Percentiles rank a stretch among this genome's conserved stretches.
These are phyloP conservation scores for Diplazon laetatorius DNA, from an alignment of 2,888 invertebrate species.

Conservation along the genomic window DNA sequence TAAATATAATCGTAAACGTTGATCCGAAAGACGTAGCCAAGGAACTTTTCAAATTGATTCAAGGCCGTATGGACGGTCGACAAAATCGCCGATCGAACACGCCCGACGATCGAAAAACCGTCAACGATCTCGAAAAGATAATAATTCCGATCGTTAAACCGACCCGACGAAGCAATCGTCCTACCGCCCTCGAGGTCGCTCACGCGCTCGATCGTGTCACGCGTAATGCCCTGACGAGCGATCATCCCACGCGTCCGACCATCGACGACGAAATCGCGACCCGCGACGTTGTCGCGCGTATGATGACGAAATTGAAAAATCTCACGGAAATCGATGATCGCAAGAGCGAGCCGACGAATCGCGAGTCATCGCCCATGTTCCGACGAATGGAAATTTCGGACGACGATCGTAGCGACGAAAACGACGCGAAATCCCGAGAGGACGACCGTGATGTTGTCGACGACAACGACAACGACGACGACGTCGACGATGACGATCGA, in stretches of 20 bases:
- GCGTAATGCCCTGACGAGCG: conserved; percentile 55
- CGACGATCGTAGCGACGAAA: background rate
- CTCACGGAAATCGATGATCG: conserved; percentile 24
- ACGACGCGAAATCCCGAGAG: background rate
- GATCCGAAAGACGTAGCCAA: conserved; percentile 69
- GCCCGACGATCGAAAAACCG: conserved; percentile 1
- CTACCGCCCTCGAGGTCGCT: conserved; percentile 60
- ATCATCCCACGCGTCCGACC: conserved; percentile 7
- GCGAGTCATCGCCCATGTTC: background rate
- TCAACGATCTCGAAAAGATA: conserved; percentile 62
- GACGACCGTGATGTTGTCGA: conserved; percentile 17
- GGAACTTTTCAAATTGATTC: conserved; percentile 69
- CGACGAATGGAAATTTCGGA: conserved; percentile 9
- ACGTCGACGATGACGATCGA: conserved; percentile 33
- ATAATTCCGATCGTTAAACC: conserved; percentile 65
- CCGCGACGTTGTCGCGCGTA: conserved; percentile 64
- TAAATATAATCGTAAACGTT: conserved; percentile 70
- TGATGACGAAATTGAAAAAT: conserved; percentile 62
- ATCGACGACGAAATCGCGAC: conserved; percentile 66
- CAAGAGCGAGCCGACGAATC: background rate
- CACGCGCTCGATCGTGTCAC: conserved; percentile 65
- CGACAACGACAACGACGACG: background rate
- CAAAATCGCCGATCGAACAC: conserved; percentile 8
- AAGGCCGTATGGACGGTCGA: conserved; percentile 58
- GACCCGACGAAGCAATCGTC: conserved; percentile 59